Evolutionary conservation across 2,888 invertebrate species (phyloP), one percentile per base, ranked within the genome.

Genomic region (Machimus rusticus): DNA sequence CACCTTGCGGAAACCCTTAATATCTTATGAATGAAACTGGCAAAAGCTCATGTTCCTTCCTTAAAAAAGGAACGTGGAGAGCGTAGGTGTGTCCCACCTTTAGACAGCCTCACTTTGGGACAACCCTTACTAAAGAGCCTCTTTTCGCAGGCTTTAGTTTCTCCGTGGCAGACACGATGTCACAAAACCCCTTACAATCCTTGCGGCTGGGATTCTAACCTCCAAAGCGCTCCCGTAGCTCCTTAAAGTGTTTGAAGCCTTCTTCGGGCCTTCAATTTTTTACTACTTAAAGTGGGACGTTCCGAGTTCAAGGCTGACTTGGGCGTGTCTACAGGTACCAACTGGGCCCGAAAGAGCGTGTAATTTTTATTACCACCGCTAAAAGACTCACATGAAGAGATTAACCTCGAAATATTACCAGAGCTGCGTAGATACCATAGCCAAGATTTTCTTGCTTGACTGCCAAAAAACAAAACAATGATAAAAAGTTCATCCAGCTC

Each of bases 1-100:
- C 51, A 79, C 79, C 19, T 51, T 51, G 12, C 28, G 0, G 14
- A 14, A 14, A n/a, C 16, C 8, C 37, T 28, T 31, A 51, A 79
- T 51, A 46, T 79, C 51, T 79, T 79, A 79, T 79, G 79, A 79
- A 79, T 79, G 79, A 79, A 79, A 79, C 28, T 51, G 28, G 79
- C 31, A 28, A 79, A 79, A 79, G 51, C 51, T 79, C 5, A 5
- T 5, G 6, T 6, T 9, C 57, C 14, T 23, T 23, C 66, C 19
- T 0, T n/a, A 4, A 55, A 55, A 55, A 55, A 5, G 19, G 19
- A 55, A 55, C 2, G 23, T 8, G 9, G 57, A 28, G 23, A 23
- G 28, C 14, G 19, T 66, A 46, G 14, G 2, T 14, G 39, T 28
- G 12, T 66, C 66, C 66, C 28, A 66, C 66, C 66, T 12, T 66